Evolutionary conservation across 2,797 vertebrate species (phyloP).

Genomic region (Telmatherina bonti): DNA sequence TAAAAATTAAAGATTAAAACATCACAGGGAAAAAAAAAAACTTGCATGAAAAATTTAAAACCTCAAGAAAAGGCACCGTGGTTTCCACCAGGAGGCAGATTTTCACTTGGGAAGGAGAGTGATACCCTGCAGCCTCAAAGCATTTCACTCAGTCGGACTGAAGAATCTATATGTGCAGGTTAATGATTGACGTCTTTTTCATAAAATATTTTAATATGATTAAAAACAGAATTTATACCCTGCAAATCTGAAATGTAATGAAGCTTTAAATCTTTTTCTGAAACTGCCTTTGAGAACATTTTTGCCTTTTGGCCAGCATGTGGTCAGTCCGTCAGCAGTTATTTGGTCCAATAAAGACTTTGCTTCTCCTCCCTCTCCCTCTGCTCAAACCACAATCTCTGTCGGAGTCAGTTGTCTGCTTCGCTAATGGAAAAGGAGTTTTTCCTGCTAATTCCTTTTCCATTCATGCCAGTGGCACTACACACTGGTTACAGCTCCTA

Average conservation of each 20-base stretch:
- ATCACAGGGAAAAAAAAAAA: conserved; percentile 11
- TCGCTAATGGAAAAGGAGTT: conserved; percentile 78
- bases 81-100: conserved; percentile 54
- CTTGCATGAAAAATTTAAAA: conserved; percentile 3
- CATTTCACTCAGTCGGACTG: conserved; percentile 19
- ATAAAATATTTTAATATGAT: conserved; percentile 45
- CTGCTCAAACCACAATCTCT: conserved; percentile 77
- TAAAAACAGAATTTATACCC: conserved; percentile 21
- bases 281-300: conserved; percentile 52
- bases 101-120: conserved; percentile 30
- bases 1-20: background rate
- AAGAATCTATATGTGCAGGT: conserved; percentile 33
- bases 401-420: conserved; percentile 77
- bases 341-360: conserved; percentile 71
- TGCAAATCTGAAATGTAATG: conserved; percentile 41
- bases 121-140: conserved; percentile 29
- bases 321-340: conserved; percentile 77
- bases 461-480: conserved; percentile 52
- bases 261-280: conserved; percentile 55
- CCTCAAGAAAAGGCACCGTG: conserved; percentile 7
- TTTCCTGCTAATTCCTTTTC: conserved; percentile 78
- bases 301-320: conserved; percentile 59
- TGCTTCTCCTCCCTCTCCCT: conserved; percentile 47
- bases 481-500: conserved; percentile 33
- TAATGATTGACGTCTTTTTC: conserved; percentile 47